phyloP scores from a whole-genome alignment of 64 coral and sea anemone genomes.

The Montipora efflorescens region DNA sequence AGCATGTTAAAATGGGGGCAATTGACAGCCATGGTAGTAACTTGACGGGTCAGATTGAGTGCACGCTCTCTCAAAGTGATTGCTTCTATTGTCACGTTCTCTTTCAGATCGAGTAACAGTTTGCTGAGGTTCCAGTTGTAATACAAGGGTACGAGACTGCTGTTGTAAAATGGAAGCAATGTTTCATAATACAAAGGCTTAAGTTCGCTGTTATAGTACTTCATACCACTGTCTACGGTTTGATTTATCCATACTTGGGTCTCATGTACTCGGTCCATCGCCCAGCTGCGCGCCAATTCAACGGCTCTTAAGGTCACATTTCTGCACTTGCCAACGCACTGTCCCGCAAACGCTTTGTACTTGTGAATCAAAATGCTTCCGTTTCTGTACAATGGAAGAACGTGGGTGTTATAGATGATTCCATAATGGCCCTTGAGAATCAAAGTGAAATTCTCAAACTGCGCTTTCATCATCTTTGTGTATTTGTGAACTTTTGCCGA shows the following conservation, averaged over 20 bases:
- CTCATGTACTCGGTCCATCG: slow-evolving; percentile 21
- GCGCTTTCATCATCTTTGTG: slow-evolving; percentile 17
- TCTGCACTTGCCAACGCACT: slow-evolving; percentile 62
- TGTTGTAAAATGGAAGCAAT: slow-evolving; percentile 74
- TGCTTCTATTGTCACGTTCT: slow-evolving; percentile 22
- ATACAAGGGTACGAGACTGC: slow-evolving; percentile 66
- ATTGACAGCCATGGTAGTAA: slow-evolving; percentile 57
- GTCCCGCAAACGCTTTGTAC: slow-evolving; percentile 40
- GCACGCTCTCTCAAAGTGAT: slow-evolving; percentile 47
- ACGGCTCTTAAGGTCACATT: slow-evolving; percentile 75
- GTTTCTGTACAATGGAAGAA: slow-evolving; percentile 13
- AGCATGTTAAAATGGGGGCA: slow-evolving; percentile 58
- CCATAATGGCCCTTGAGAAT: slow-evolving; percentile 22
- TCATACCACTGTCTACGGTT: slow-evolving; percentile 60
- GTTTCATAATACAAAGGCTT: slow-evolving; percentile 74
- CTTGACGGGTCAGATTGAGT: slow-evolving; percentile 39
- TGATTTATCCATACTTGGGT: slow-evolving; percentile 77
- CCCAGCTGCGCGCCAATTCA: slow-evolving; percentile 54
- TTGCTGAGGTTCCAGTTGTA: slow-evolving; percentile 57
- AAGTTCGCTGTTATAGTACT: slow-evolving; percentile 40
- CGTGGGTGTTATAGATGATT: slow-evolving; percentile 14
- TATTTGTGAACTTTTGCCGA: slow-evolving; percentile 33
- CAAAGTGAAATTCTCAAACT: slow-evolving; percentile 60
- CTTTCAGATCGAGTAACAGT: slow-evolving; percentile 34
- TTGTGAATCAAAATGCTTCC: slow-evolving; percentile 50